Conservation (phyloP, 1,140 invertebrate genomes). For the Linepithema humile region DNA sequence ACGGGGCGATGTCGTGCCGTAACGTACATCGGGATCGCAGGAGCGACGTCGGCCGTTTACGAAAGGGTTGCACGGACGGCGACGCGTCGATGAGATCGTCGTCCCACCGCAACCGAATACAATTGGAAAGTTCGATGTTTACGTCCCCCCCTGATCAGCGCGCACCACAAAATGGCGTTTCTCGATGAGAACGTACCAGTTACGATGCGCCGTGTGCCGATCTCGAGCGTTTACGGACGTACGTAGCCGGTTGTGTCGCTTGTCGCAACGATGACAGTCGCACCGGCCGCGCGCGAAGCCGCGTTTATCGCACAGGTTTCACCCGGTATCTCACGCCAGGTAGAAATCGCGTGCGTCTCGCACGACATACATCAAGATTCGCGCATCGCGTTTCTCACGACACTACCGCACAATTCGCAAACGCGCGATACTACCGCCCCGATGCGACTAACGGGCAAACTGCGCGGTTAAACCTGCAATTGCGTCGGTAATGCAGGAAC, state of each 20-base stretch:
- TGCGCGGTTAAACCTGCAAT: not conserved
- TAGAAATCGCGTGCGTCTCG: slow-evolving; percentile 4
- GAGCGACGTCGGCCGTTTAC: not conserved
- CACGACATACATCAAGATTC: not conserved
- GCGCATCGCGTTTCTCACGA: slow-evolving; percentile 16
- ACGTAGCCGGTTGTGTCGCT: not conserved
- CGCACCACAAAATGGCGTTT: slow-evolving; percentile 78
- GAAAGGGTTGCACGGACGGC: slow-evolving; percentile 11
- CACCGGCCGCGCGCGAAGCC: not conserved
- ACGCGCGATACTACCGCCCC: not conserved
- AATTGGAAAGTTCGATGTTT: slow-evolving; percentile 77
- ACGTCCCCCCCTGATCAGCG: slow-evolving; percentile 61
- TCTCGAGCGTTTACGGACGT: not conserved
- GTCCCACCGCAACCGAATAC: slow-evolving; percentile 55
- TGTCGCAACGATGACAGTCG: not conserved
- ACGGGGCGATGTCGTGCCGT: not conserved
- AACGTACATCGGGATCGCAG: not conserved
- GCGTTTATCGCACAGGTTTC: not conserved
- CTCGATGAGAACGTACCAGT: slow-evolving; percentile 32
- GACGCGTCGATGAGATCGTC: too few species aligned
- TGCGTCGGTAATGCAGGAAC: not conserved
- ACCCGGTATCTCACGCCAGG: not conserved
- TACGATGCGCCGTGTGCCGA: not conserved
- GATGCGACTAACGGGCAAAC: not conserved
- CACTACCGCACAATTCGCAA: not conserved